Conservation (phyloP, 2,888 invertebrate species). For the Aspidapion aeneum region DNA sequence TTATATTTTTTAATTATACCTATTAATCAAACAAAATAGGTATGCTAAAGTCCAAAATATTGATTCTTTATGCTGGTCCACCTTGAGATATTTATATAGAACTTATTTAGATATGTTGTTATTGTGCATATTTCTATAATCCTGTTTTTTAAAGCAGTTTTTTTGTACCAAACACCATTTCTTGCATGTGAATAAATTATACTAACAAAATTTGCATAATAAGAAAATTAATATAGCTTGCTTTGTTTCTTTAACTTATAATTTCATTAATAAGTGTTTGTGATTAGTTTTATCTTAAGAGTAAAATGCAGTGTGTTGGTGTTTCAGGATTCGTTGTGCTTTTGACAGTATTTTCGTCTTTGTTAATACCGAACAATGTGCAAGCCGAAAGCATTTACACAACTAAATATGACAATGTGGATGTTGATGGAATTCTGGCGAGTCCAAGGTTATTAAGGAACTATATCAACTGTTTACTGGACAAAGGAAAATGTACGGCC, state of each 20-base stretch:
- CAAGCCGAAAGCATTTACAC: constrained; percentile 49
- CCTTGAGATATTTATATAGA: not conserved
- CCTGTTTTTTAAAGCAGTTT: not conserved
- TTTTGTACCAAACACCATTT: not conserved
- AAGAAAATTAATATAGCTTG: not conserved
- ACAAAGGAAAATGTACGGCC: constrained; percentile 58
- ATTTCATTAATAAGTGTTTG: not conserved
- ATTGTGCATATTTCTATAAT: not conserved
- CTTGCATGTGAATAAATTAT: not conserved
- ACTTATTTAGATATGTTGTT: not conserved
- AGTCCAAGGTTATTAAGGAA: constrained; percentile 60
- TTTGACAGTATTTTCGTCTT: not conserved
- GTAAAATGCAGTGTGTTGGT: not conserved
- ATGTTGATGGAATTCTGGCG: constrained; percentile 59
- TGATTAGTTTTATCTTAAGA: not conserved
- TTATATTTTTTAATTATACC: too few relatives aligned
- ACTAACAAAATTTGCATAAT: not conserved
- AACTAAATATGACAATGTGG: constrained; percentile 58
- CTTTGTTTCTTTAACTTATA: not conserved
- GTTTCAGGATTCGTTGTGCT: not conserved
- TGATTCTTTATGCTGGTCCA: not conserved
- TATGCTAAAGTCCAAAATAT: not conserved
- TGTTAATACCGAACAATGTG: not conserved
- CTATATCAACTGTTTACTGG: constrained; percentile 62
- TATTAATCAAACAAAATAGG: too few relatives aligned